A percentile compares a stretch with the other conserved stretches of the same genome.
phyloP scores from a whole-genome alignment of 2,113 vertebrate genomes.

The Terrapene triunguis region DNA sequence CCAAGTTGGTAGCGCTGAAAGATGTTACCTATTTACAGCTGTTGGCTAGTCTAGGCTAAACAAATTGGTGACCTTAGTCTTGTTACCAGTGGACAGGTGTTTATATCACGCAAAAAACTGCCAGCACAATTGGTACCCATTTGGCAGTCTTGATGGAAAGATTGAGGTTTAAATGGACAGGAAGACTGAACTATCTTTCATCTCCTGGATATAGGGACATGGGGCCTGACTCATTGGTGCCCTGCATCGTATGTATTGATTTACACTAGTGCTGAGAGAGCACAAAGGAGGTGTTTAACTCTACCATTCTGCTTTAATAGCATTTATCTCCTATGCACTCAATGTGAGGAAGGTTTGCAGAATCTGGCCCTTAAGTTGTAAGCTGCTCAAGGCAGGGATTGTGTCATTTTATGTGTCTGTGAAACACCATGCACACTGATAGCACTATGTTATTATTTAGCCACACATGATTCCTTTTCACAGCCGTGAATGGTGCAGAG shows the following conservation, averaged over 20 bases:
- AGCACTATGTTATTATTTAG: too few species aligned
- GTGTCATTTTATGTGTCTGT: too few species aligned
- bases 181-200: background rate
- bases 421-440: background rate
- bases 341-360: too few species aligned
- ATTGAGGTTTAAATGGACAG: rapidly evolving
- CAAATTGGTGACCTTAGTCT: background rate
- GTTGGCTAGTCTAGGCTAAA: background rate
- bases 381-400: too few species aligned
- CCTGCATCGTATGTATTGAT: rapidly evolving
- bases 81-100: background rate
- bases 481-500: background rate
- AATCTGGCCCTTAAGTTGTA: too few species aligned
- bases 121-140: background rate
- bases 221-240: background rate
- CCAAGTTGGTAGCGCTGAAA: background rate
- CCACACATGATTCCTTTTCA: too few species aligned
- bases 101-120: background rate
- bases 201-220: background rate
- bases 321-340: background rate
- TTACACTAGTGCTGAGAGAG: background rate
- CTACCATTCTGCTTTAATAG: background rate
- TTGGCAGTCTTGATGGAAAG: background rate
- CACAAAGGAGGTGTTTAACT: background rate
- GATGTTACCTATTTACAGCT: background rate